phyloP scores from a whole-genome alignment of 1,140 invertebrate species.

The Anagrus nilaparvatae region DNA sequence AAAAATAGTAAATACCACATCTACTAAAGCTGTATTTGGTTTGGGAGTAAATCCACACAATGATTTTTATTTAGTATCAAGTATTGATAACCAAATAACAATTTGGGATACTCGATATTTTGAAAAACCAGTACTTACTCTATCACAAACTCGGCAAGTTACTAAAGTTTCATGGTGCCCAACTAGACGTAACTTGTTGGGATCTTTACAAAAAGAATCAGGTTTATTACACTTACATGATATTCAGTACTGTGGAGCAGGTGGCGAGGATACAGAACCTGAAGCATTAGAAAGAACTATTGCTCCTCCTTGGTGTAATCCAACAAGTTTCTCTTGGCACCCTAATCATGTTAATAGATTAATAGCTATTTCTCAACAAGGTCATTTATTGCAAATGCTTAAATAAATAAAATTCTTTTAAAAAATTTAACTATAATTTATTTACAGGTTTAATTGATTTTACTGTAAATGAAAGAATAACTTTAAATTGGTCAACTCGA shows the following conservation, averaged over 20 bases:
- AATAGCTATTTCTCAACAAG: slow-evolving; percentile 54
- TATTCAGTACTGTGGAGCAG: slow-evolving; percentile 61
- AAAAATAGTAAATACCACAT: slow-evolving; percentile 59
- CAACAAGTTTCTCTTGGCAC: slow-evolving; percentile 76
- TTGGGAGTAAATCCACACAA: slow-evolving; percentile 67
- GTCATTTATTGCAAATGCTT: slow-evolving; percentile 23
- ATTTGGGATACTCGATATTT: slow-evolving; percentile 85
- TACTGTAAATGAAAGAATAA: slow-evolving; percentile 70
- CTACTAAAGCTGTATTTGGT: slow-evolving; percentile 75
- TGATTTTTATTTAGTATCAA: slow-evolving; percentile 71
- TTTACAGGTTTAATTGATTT: slow-evolving; percentile 57
- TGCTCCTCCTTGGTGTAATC: slow-evolving; percentile 41
- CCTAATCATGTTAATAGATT: slow-evolving; percentile 65
- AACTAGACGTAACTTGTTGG: slow-evolving; percentile 69
- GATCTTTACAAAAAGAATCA: slow-evolving; percentile 62
- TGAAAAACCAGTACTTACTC: slow-evolving; percentile 69
- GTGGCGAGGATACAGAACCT: slow-evolving; percentile 59
- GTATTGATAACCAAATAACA: slow-evolving; percentile 66
- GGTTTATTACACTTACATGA: slow-evolving; percentile 62
- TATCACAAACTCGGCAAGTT: slow-evolving; percentile 60
- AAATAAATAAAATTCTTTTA: neutral
- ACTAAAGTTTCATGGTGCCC: slow-evolving; percentile 79
- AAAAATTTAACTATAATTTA: slow-evolving; percentile 3
- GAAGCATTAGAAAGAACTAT: slow-evolving; percentile 64
- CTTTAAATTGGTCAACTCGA: slow-evolving; percentile 63